A percentile compares a stretch with the other conserved stretches of the same genome.
phyloP scores from a whole-genome alignment of 1,140 invertebrate species.

The Drosophila erecta region DNA sequence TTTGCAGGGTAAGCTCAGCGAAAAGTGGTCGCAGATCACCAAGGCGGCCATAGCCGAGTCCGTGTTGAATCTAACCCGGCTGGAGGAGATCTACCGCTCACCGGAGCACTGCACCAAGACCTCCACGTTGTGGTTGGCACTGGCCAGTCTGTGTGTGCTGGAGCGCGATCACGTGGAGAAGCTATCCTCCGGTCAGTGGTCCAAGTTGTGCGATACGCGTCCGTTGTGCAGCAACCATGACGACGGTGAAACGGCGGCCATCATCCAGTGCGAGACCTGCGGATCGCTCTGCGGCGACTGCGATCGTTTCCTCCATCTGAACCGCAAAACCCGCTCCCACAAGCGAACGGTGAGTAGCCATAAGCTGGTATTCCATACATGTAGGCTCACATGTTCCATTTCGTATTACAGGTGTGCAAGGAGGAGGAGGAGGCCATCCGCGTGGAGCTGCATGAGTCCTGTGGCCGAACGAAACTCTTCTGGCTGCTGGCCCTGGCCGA shows the following conservation, averaged over 20 bases:
- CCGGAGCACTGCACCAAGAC: slow-evolving; percentile 92
- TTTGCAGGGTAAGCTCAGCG: slow-evolving; percentile 93
- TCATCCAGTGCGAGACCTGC: slow-evolving; percentile 96
- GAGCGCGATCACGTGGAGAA: slow-evolving; percentile 96
- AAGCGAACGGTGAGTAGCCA: slow-evolving; percentile 89
- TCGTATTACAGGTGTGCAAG: slow-evolving; percentile 89
- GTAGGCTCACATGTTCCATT: not conserved
- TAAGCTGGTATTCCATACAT: not conserved
- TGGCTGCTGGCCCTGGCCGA: slow-evolving; percentile 97
- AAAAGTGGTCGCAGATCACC: slow-evolving; percentile 94
- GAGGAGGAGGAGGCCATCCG: slow-evolving; percentile 97
- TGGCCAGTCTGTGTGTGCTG: slow-evolving; percentile 96
- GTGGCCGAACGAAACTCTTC: slow-evolving; percentile 97
- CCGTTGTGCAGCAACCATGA: slow-evolving; percentile 97
- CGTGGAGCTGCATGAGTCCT: slow-evolving; percentile 98
- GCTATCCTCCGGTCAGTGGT: slow-evolving; percentile 90
- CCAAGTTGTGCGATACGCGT: slow-evolving; percentile 85
- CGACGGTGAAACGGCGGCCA: slow-evolving; percentile 96
- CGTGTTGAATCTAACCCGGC: slow-evolving; percentile 93
- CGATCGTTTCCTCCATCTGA: slow-evolving; percentile 96
- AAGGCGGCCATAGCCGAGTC: slow-evolving; percentile 96
- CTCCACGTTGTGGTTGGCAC: slow-evolving; percentile 95
- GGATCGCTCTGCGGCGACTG: slow-evolving; percentile 98
- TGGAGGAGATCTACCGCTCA: slow-evolving; percentile 90
- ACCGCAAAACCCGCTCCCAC: slow-evolving; percentile 93